phyloP scores from a whole-genome alignment of 2,797 vertebrate genomes.

The Cuculus canorus region DNA sequence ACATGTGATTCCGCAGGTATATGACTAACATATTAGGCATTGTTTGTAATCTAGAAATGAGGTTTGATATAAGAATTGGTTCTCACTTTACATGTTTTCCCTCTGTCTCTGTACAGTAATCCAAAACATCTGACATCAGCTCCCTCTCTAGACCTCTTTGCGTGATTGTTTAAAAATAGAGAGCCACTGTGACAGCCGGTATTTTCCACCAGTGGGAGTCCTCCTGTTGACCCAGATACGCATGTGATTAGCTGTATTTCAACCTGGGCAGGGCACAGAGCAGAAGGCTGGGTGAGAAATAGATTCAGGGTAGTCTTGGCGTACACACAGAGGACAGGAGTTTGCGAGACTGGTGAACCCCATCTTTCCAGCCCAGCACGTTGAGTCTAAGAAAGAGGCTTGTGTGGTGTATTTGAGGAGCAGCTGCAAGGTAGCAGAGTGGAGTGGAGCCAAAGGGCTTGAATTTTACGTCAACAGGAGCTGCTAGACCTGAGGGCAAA shows the following conservation, averaged over 20 bases:
- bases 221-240: neutral
- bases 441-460: neutral
- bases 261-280: neutral
- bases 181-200: neutral
- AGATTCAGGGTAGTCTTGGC: neutral
- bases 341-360: neutral
- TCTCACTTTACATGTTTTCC: rapidly evolving
- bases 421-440: neutral
- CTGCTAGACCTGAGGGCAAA: neutral
- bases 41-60: neutral
- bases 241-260: neutral
- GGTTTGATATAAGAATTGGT: neutral
- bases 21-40: neutral
- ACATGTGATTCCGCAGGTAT: neutral
- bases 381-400: neutral
- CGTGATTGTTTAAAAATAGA: neutral
- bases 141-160: neutral
- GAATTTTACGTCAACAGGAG: neutral
- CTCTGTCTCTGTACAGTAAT: neutral
- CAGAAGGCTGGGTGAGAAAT: neutral
- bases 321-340: rapidly evolving
- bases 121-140: neutral
- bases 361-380: neutral
- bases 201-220: neutral
- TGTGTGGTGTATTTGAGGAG: neutral